phyloP scores from a whole-genome alignment of 2,113 vertebrate genomes.

The Pseudopodoces humilis region DNA sequence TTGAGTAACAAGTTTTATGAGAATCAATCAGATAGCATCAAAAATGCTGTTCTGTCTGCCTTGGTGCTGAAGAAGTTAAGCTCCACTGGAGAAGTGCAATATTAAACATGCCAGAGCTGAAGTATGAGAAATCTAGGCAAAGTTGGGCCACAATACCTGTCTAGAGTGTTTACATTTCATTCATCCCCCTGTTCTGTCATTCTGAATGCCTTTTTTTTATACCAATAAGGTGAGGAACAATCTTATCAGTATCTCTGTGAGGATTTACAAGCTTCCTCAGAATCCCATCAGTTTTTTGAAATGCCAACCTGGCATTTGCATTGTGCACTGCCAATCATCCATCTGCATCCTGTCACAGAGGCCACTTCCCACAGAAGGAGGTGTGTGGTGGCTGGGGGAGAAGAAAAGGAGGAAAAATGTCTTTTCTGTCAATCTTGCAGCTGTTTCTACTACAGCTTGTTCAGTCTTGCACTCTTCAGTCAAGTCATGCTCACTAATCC shows the following conservation, averaged over 20 bases:
- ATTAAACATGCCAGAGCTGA: not conserved
- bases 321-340: not conserved
- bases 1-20: not conserved
- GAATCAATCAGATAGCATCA: not conserved
- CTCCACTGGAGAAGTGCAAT: not conserved
- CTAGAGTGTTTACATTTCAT: not conserved
- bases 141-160: not conserved
- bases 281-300: not conserved
- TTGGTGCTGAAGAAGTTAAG: not conserved
- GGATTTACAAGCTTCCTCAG: not conserved
- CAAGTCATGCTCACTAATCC: not conserved
- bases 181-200: not conserved
- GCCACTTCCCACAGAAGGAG: not conserved
- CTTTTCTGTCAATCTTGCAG: not conserved
- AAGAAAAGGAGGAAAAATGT: not conserved
- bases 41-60: not conserved
- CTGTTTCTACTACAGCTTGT: not conserved
- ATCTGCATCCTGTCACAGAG: not conserved
- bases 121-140: not conserved
- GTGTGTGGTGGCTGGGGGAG: not conserved
- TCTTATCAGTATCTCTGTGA: not conserved
- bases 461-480: not conserved
- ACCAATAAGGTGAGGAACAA: not conserved
- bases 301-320: conserved; percentile 10
- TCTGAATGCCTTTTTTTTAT: not conserved